A percentile compares a stretch with the other conserved stretches of the same genome.
phyloP scores from a whole-genome alignment of 1,140 invertebrate genomes.

The Dolichoris vasculosae region DNA sequence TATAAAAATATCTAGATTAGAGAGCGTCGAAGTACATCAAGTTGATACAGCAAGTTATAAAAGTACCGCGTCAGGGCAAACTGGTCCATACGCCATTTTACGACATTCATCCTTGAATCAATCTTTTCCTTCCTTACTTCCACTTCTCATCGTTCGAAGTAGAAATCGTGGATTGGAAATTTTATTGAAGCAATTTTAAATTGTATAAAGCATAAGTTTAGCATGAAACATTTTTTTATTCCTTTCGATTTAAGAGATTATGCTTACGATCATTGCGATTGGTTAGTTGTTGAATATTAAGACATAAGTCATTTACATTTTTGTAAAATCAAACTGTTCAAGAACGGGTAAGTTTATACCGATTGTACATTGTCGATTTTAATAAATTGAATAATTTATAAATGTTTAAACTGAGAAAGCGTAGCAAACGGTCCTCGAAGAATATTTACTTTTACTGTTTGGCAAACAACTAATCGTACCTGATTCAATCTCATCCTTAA shows the following conservation, averaged over 20 bases:
- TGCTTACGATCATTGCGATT: neutral
- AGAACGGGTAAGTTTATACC: neutral
- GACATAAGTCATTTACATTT: neutral
- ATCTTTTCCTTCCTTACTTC: slow-evolving; percentile 23
- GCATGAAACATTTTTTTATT: slow-evolving; percentile 7
- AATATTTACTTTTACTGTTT: neutral
- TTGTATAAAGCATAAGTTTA: neutral
- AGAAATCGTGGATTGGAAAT: neutral
- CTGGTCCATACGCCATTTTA: slow-evolving; percentile 19
- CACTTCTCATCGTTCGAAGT: neutral
- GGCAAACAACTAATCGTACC: neutral
- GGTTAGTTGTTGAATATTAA: slow-evolving; percentile 7
- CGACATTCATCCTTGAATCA: slow-evolving; percentile 7
- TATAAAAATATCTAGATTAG: slow-evolving; percentile 71
- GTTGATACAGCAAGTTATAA: slow-evolving; percentile 41
- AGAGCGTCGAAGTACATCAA: slow-evolving; percentile 56
- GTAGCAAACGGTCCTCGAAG: neutral
- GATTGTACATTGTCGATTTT: neutral
- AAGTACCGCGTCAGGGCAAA: slow-evolving; percentile 37
- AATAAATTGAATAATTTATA: neutral
- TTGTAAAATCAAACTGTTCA: neutral
- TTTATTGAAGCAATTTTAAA: slow-evolving; percentile 14
- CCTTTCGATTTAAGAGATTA: neutral
- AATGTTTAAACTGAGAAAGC: neutral
- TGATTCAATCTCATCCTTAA: neutral